A percentile compares a stretch with the other conserved stretches of the same genome.
Conservation (phyloP, 2,888 invertebrate species). For the Cryptus armator region DNA sequence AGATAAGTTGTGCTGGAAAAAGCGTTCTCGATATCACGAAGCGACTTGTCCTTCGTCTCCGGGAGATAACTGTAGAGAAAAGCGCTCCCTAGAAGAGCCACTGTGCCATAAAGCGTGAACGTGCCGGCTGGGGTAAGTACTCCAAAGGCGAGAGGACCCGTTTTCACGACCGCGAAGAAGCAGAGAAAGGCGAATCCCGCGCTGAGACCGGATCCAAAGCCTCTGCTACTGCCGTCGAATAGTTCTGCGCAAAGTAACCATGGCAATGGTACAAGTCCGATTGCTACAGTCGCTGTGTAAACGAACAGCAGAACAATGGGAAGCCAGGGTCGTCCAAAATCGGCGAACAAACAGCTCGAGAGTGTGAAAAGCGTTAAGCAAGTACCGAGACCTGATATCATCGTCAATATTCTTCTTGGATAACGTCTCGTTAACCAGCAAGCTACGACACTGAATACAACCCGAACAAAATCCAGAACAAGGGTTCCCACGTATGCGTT, state of each 20-base stretch:
- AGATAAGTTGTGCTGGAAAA: constrained; percentile 76
- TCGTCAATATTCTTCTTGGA: constrained; percentile 88
- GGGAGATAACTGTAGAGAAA: constrained; percentile 88
- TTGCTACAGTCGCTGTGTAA: constrained; percentile 88
- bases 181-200: constrained; percentile 89
- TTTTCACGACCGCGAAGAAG: constrained; percentile 90
- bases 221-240: constrained; percentile 88
- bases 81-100: constrained; percentile 87
- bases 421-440: constrained; percentile 88
- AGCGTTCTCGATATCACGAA: constrained; percentile 89
- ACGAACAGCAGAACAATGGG: constrained; percentile 86
- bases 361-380: constrained; percentile 87
- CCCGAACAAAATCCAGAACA: constrained; percentile 88
- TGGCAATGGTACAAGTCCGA: constrained; percentile 89
- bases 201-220: constrained; percentile 89
- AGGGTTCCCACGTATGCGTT: constrained; percentile 90
- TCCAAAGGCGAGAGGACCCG: constrained; percentile 87
- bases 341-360: constrained; percentile 85
- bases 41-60: constrained; percentile 90
- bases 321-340: constrained; percentile 86
- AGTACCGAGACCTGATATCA: constrained; percentile 89
- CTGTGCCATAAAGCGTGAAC: constrained; percentile 88
- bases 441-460: constrained; percentile 88
- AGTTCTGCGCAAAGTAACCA: constrained; percentile 92
- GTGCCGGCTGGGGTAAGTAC: constrained; percentile 87